phyloP scores from a whole-genome alignment of 2,888 invertebrate genomes.

The Cosmorhoe ocellata region DNA sequence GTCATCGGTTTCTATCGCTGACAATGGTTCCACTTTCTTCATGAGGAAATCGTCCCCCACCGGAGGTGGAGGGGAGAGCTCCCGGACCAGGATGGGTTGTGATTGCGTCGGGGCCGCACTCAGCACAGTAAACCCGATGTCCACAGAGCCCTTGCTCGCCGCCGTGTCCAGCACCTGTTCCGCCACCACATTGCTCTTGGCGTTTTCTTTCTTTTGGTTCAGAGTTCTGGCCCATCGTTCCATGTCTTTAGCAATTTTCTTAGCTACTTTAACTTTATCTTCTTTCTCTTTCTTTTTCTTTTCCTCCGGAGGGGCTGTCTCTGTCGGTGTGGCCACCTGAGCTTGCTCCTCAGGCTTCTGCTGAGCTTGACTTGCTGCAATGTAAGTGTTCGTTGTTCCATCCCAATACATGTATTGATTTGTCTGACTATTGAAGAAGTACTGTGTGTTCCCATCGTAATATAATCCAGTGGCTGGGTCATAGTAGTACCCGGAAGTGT shows the following conservation, averaged over 20 bases:
- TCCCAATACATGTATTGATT: conserved; percentile 98
- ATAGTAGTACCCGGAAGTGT: conserved; percentile 97
- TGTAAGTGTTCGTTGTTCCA: conserved; percentile 85
- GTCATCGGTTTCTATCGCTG: conserved; percentile 86
- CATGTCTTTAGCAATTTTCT: conserved; percentile 96
- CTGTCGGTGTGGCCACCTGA: conserved; percentile 53
- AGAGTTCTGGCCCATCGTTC: conserved; percentile 96
- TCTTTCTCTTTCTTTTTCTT: conserved; percentile 90
- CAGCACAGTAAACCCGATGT: conserved; percentile 95
- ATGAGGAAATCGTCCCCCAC: conserved; percentile 64
- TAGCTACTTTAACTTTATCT: conserved; percentile 98
- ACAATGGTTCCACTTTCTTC: conserved; percentile 67
- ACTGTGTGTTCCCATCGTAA: conserved; percentile 97
- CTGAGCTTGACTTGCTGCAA: conserved; percentile 71
- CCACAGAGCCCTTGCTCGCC: conserved; percentile 89
- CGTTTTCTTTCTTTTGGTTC: conserved; percentile 95
- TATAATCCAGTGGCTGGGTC: conserved; percentile 96
- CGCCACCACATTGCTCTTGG: conserved; percentile 69
- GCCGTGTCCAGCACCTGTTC: conserved; percentile 72
- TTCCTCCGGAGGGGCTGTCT: conserved; percentile 70
- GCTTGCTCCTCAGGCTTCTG: conserved; percentile 63
- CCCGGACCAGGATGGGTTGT: conserved; percentile 46
- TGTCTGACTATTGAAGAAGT: conserved; percentile 96
- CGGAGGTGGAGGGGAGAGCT: conserved; percentile 60
- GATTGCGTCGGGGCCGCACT: conserved; percentile 84